phyloP scores from a whole-genome alignment of 2,888 invertebrate genomes.

The Mantis religiosa region DNA sequence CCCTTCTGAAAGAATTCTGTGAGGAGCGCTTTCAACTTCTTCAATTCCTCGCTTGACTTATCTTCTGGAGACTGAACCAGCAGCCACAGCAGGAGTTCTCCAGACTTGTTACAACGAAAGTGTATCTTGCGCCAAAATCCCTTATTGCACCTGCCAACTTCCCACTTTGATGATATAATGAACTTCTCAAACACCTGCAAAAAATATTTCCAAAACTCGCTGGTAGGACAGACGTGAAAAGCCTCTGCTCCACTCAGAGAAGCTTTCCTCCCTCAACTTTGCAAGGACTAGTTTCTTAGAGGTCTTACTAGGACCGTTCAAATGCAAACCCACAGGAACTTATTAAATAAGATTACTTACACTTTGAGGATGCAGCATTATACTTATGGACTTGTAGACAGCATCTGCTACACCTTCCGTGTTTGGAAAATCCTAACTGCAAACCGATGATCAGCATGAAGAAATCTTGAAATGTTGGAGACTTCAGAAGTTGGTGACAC shows the following conservation, averaged over 20 bases:
- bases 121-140: not conserved
- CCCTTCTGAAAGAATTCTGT: not conserved
- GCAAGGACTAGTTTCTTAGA: not conserved
- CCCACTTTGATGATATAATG: not conserved
- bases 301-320: not conserved
- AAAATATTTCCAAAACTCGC: not conserved
- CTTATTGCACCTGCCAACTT: not conserved
- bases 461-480: not conserved
- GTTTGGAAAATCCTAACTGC: not conserved
- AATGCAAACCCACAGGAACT: not conserved
- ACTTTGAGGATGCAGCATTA: not conserved
- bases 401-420: not conserved
- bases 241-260: not conserved
- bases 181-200: not conserved
- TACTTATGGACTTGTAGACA: not conserved
- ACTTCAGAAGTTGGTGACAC: too few relatives aligned
- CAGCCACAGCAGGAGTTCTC: not conserved
- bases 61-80: not conserved
- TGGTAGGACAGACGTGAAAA: not conserved
- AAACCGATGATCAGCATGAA: not conserved
- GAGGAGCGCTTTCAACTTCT: not conserved
- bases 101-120: not conserved
- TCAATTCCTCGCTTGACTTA: not conserved
- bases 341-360: not conserved
- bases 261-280: not conserved